Conservation (phyloP, 53 echinoderm and acorn worm genomes). For the Luidia sarsii region DNA sequence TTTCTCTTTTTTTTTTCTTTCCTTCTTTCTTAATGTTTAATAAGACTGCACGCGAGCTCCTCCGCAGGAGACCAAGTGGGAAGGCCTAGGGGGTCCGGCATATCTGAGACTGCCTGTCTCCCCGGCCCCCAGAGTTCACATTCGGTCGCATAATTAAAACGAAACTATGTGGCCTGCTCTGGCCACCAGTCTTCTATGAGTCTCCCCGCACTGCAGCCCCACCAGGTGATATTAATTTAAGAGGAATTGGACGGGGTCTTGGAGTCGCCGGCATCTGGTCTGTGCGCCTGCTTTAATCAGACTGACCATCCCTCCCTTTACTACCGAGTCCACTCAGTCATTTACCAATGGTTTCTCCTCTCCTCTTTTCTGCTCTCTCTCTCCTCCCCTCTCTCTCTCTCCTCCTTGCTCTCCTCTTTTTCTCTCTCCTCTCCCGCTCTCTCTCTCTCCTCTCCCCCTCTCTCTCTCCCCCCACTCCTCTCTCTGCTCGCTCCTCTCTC, state of each 20-base stretch:
- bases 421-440: no score
- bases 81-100: conserved; percentile 27
- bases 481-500: no score
- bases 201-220: background rate
- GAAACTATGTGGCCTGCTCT: conserved; percentile 24
- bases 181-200: no score
- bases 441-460: no score
- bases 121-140: conserved; percentile 48
- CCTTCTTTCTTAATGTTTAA: conserved; percentile 49
- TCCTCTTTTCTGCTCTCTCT: conserved; percentile 11
- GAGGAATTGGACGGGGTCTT: conserved; percentile 10
- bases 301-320: no score
- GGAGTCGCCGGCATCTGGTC: background rate
- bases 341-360: no score
- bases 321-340: no score
- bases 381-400: background rate
- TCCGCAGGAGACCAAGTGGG: conserved; percentile 33
- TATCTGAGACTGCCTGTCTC: conserved; percentile 57
- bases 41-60: conserved; percentile 56
- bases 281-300: conserved; percentile 1
- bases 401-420: background rate
- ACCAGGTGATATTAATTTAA: conserved; percentile 45
- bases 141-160: conserved; percentile 60
- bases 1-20: no score
- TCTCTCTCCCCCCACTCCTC: no score